A percentile compares a stretch with the other conserved stretches of the same genome.
These are phyloP conservation scores for Musca vetustissima DNA, from an alignment of 1,140 invertebrate species.

Conservation along the genomic window DNA sequence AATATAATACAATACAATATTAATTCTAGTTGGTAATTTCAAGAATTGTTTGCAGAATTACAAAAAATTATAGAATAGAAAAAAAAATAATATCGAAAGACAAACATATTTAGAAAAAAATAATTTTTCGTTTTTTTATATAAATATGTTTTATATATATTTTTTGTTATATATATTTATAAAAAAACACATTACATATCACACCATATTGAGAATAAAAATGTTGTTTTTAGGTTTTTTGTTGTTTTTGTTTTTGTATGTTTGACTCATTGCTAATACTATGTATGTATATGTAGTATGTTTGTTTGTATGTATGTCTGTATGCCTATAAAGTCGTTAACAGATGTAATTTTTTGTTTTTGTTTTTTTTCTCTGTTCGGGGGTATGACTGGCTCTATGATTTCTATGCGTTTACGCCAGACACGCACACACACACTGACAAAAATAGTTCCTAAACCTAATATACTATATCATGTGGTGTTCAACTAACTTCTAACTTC, in stretches of 20 bases:
- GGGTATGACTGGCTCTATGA: background rate
- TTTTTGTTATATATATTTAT: background rate
- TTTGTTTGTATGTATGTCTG: too few species aligned
- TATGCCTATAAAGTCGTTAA: too few species aligned
- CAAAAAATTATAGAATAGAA: background rate
- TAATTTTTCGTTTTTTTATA: background rate
- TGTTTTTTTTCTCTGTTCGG: background rate
- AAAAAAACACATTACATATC: slow-evolving; percentile 19
- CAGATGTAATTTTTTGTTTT: background rate
- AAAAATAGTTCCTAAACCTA: slow-evolving; percentile 17
- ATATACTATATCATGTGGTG: background rate
- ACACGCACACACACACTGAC: background rate
- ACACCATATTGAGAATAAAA: slow-evolving; percentile 22
- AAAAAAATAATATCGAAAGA: background rate
- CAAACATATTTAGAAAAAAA: too few species aligned
- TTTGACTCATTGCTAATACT: slow-evolving; percentile 4
- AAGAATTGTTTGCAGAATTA: too few species aligned
- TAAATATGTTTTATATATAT: background rate
- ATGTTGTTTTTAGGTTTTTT: background rate
- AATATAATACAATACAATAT: too few species aligned
- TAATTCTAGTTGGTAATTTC: too few species aligned
- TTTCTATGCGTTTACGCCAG: too few species aligned
- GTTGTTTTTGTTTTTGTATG: background rate
- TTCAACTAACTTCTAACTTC: slow-evolving; percentile 11
- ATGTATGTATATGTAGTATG: too few species aligned